phyloP scores from a whole-genome alignment of 2,888 invertebrate species.

The Hemicrepidius hirtus region DNA sequence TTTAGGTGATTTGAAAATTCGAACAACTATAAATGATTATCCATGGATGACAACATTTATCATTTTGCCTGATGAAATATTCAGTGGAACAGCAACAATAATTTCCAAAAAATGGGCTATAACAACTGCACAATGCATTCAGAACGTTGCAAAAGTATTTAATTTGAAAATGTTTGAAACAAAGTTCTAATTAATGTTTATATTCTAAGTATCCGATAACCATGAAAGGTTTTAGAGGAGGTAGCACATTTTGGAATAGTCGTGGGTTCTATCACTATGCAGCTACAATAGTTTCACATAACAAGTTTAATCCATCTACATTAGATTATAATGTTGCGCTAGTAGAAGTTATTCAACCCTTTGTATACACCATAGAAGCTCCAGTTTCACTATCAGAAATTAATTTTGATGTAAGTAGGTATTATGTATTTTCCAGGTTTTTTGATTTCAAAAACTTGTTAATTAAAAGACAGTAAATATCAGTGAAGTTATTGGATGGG shows the following conservation, averaged over 20 bases:
- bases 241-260: conserved; percentile 33
- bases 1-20: neutral
- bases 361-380: conserved; percentile 15
- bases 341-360: conserved; percentile 18
- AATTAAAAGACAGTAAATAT: neutral
- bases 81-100: conserved; percentile 28
- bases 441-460: neutral
- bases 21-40: neutral
- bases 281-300: conserved; percentile 20
- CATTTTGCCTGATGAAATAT: conserved; percentile 17
- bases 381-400: neutral
- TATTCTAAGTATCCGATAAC: conserved; percentile 30
- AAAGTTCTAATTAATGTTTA: neutral
- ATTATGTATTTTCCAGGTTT: neutral
- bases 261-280: conserved; percentile 28
- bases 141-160: conserved; percentile 5
- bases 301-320: conserved; percentile 21
- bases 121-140: conserved; percentile 26
- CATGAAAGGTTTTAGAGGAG: conserved; percentile 36
- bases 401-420: neutral
- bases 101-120: conserved; percentile 30
- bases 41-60: conserved; percentile 37
- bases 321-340: conserved; percentile 35
- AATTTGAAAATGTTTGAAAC: neutral
- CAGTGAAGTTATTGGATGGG: conserved; percentile 27